Conservation (phyloP, 2,797 vertebrate species). For the Platyrinchus mystaceus region DNA sequence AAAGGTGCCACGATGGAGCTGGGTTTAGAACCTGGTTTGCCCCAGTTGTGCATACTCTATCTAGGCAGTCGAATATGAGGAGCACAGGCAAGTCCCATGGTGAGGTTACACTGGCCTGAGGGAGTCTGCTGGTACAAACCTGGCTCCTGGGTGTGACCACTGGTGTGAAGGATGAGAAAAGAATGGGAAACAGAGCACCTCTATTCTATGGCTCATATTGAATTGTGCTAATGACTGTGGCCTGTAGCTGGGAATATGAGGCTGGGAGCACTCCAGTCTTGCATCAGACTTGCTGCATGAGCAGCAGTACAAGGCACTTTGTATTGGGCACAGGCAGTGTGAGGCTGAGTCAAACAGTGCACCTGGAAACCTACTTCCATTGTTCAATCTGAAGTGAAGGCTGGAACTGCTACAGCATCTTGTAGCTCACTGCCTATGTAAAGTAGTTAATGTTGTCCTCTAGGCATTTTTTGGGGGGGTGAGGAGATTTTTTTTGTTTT, state of each 20-base stretch:
- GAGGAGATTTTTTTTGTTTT: neutral
- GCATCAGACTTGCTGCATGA: neutral
- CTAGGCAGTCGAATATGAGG: accelerated
- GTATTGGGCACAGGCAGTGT: neutral
- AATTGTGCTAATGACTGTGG: neutral
- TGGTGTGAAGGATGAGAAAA: neutral
- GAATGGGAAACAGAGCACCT: neutral
- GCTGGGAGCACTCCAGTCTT: neutral
- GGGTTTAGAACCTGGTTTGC: neutral
- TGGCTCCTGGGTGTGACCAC: neutral
- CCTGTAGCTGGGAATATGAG: neutral
- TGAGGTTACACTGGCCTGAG: neutral
- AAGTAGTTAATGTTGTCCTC: neutral
- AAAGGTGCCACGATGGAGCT: neutral
- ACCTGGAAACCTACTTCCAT: neutral
- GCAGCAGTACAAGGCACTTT: neutral
- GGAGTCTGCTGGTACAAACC: neutral
- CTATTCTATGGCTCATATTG: accelerated
- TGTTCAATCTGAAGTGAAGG: neutral
- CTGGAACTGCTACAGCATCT: neutral
- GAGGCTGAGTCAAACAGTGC: neutral
- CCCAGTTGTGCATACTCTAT: neutral
- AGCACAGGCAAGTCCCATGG: neutral
- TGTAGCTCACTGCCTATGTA: neutral
- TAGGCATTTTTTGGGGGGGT: neutral